phyloP scores from a whole-genome alignment of 2,113 vertebrate genomes.

The Indicator maculatus region DNA sequence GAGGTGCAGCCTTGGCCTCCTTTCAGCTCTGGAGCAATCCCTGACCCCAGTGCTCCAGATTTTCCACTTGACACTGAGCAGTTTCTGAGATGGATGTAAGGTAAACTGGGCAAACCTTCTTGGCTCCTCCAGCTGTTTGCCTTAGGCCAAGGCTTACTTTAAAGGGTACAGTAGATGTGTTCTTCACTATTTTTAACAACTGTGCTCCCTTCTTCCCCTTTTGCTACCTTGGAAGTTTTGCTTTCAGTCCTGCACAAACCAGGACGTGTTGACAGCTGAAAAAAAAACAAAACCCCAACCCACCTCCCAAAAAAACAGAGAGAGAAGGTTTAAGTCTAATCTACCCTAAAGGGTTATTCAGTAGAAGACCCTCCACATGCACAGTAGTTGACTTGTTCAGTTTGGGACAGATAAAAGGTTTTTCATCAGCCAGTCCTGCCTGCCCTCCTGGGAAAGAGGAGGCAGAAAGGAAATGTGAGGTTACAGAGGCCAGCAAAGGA shows the following conservation, averaged over 20 bases:
- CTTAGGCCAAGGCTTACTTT: background rate
- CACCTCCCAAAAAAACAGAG: background rate
- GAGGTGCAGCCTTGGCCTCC: background rate
- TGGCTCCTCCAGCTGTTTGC: background rate
- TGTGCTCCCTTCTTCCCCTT: background rate
- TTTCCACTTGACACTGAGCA: background rate
- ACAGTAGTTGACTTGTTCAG: slow-evolving; percentile 32
- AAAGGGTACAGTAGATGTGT: background rate
- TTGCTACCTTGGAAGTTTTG: background rate
- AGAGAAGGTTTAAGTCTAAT: slow-evolving; percentile 28
- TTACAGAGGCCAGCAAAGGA: background rate
- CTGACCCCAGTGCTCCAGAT: background rate
- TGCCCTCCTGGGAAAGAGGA: background rate
- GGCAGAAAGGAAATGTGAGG: background rate
- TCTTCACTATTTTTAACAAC: slow-evolving; percentile 6
- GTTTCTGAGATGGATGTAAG: background rate
- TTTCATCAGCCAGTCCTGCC: background rate
- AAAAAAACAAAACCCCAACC: background rate
- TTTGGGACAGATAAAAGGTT: background rate
- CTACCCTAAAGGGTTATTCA: background rate
- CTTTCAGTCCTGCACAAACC: background rate
- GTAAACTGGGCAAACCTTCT: background rate
- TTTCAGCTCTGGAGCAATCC: background rate
- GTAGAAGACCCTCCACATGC: background rate
- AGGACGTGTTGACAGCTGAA: background rate